These are phyloP conservation scores for Polia nebulosa DNA, from an alignment of 2,888 invertebrate species.

Conservation along the genomic window DNA sequence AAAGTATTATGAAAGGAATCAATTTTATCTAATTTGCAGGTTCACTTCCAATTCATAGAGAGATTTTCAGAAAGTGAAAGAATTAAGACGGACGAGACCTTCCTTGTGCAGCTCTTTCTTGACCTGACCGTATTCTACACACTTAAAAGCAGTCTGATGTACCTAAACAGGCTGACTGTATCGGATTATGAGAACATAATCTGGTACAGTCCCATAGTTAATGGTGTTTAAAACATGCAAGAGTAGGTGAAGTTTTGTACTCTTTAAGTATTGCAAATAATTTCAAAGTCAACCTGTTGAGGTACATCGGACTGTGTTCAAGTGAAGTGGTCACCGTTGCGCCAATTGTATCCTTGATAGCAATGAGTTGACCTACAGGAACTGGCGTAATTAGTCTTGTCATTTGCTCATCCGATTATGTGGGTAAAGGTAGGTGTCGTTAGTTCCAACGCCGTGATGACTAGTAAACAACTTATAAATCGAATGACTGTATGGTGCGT, in stretches of 20 bases:
- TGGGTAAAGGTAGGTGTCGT: slow-evolving; percentile 46
- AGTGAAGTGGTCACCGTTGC: slow-evolving; percentile 45
- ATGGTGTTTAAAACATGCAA: neutral
- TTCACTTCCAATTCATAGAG: neutral
- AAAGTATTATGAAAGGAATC: no score
- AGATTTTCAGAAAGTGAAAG: neutral
- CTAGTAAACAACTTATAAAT: slow-evolving; percentile 20
- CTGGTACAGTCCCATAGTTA: neutral
- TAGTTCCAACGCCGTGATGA: slow-evolving; percentile 36
- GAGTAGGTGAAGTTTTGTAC: neutral
- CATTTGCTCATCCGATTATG: slow-evolving; percentile 68
- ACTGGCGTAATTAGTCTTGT: slow-evolving; percentile 81
- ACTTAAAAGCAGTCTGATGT: no score
- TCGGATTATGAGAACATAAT: no score
- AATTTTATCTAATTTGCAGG: neutral
- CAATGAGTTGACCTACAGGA: slow-evolving; percentile 83
- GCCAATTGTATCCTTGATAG: slow-evolving; percentile 73
- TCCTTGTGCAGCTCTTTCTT: neutral
- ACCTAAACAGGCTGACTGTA: no score
- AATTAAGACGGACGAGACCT: neutral
- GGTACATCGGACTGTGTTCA: slow-evolving; percentile 7
- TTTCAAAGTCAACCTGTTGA: slow-evolving; percentile 21
- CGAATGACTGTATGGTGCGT: neutral
- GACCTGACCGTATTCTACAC: no score
- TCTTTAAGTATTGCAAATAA: slow-evolving; percentile 2